These are phyloP conservation scores for Phytoseiulus persimilis DNA, from an alignment of 2,888 invertebrate genomes.

Conservation along the genomic window DNA sequence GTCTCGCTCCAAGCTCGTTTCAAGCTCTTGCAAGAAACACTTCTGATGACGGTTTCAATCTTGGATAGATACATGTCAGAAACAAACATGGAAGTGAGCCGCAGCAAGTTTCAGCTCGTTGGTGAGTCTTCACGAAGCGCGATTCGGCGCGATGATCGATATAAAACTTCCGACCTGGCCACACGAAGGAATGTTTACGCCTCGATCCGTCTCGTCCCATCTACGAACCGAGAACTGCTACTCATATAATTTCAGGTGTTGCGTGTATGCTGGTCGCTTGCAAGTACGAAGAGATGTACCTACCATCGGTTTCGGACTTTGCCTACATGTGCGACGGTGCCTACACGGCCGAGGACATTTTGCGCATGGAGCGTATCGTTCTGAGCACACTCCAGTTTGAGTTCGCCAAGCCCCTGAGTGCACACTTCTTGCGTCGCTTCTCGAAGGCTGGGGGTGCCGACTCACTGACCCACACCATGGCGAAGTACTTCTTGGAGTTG, in stretches of 20 bases:
- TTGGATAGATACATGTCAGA: slow-evolving; percentile 82
- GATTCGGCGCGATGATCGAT: too few species aligned
- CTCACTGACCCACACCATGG: slow-evolving; percentile 64
- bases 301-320: slow-evolving; percentile 77
- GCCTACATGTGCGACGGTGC: slow-evolving; percentile 81
- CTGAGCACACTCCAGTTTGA: slow-evolving; percentile 67
- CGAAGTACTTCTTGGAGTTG: slow-evolving; percentile 84
- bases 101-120: slow-evolving; percentile 71
- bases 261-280: slow-evolving; percentile 80
- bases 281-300: slow-evolving; percentile 89
- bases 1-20: slow-evolving; percentile 83
- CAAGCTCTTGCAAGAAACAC: slow-evolving; percentile 73
- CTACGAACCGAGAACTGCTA: too few species aligned
- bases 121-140: slow-evolving; percentile 50
- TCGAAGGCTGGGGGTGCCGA: slow-evolving; percentile 56
- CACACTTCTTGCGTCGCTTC: slow-evolving; percentile 74
- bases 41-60: slow-evolving; percentile 75
- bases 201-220: too few species aligned
- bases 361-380: slow-evolving; percentile 72
- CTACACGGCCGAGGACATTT: slow-evolving; percentile 67
- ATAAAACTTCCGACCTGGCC: too few species aligned
- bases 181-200: too few species aligned
- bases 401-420: slow-evolving; percentile 73
- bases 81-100: slow-evolving; percentile 54
- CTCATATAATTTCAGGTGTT: slow-evolving; percentile 57